A percentile compares a stretch with the other conserved stretches of the same genome.
Conservation (phyloP, 2,113 vertebrate species). For the Columbina picui region DNA sequence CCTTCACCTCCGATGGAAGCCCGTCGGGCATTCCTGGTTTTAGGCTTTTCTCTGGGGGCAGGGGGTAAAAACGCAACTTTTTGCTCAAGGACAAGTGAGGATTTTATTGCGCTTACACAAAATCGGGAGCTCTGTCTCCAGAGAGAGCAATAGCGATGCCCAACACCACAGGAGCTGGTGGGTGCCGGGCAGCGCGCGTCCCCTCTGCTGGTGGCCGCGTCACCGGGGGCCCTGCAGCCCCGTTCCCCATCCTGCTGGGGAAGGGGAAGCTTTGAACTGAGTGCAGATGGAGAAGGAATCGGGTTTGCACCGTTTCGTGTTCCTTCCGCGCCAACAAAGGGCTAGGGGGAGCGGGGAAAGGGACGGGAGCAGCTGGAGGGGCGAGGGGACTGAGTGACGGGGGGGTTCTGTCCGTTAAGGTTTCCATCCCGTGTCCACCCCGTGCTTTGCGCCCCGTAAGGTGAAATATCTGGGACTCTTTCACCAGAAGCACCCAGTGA, state of each 20-base stretch:
- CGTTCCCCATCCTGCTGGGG: not conserved
- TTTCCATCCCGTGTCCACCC: not conserved
- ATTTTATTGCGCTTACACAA: not conserved
- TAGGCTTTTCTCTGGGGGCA: not conserved
- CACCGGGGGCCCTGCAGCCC: not conserved
- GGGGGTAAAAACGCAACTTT: rapidly evolving
- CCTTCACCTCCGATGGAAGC: not conserved
- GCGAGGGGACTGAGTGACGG: rapidly evolving
- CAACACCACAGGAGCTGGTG: not conserved
- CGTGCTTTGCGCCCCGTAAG: rapidly evolving
- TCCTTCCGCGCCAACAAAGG: not conserved
- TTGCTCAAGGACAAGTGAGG: not conserved
- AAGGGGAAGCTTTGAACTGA: not conserved
- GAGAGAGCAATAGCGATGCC: not conserved
- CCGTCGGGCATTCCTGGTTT: not conserved
- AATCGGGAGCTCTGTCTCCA: not conserved
- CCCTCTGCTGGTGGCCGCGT: not conserved
- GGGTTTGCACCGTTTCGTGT: not conserved
- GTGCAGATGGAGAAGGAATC: not conserved
- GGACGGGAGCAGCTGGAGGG: not conserved
- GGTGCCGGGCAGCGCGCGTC: rapidly evolving
- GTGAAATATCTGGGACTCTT: not conserved
- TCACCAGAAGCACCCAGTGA: not conserved
- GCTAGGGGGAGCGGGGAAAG: not conserved
- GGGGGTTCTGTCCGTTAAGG: not conserved